Evolutionary conservation across 30 jellyfish, hydroid and myxozoan genomes (phyloP), one percentile per base, ranked within the genome.

Genomic region (Turritopsis rubra): DNA sequence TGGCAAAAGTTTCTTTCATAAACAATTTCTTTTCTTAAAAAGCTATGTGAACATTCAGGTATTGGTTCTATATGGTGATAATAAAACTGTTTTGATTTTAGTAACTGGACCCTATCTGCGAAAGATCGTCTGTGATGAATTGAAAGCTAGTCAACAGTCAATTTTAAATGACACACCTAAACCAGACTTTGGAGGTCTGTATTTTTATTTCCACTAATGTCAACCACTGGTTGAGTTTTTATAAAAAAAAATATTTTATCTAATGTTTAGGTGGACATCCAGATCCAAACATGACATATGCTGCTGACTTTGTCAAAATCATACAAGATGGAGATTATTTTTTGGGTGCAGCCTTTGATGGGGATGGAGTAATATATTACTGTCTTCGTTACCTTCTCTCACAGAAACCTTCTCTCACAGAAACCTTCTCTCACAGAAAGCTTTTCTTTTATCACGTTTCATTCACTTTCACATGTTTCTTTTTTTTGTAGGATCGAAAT

Each of bases 271-370:
- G 98, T 54, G 26, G 29, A 13, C 98, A 93, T 72, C 98, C 98
- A 19, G 98, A 93, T 68, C 98, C 98, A 21, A 93, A 93, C 75
- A 85, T 88, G 96, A 88, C 96, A 25, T 93, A 93, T 85, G 98
- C 98, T 21, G 96, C 95, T 31, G 96, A 88, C 80, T 93, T 93
- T 87, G 96, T 93, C 27, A 73, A 81, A 1, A 30, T 82, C 20
- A 87, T 93, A 93, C 68, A 82, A 78, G 80, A 88, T 21, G 92
- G 95, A 16, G 90, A 84, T 22, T 87, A 54, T 81, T 80, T 84
- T 17, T 79, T 88, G 52, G 98, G 98, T 27, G 98, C 89, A 9
- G 92, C 97, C 1, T 93, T 93, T 79, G 98, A 93, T 79, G 98
- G 98, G 1, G 98, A 93, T 85, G 98, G 96, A 71, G 98, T 93